phyloP scores from a whole-genome alignment of 1,140 invertebrate genomes.

The Polypedilum pembai region DNA sequence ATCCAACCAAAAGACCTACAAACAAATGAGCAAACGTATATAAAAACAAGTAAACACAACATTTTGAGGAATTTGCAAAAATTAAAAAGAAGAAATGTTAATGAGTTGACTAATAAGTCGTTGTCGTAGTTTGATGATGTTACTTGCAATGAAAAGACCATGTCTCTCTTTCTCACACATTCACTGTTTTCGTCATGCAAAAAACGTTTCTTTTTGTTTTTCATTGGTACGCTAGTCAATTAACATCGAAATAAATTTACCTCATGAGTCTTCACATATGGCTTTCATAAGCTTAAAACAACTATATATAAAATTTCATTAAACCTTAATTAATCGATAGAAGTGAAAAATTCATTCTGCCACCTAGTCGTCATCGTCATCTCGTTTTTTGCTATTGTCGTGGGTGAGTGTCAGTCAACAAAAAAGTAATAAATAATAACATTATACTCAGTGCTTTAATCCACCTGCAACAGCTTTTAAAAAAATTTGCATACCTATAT shows the following conservation, averaged over 20 bases:
- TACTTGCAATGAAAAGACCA: not conserved
- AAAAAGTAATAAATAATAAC: not conserved
- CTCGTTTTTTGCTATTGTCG: not conserved
- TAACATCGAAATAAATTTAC: not conserved
- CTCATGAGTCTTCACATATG: not conserved
- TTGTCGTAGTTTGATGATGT: not conserved
- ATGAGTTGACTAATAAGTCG: constrained; percentile 4
- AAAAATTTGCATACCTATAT: not conserved
- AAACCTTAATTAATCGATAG: too few relatives aligned
- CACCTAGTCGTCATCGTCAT: too few relatives aligned
- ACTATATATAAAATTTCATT: too few relatives aligned
- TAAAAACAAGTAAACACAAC: not conserved
- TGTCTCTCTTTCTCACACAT: not conserved
- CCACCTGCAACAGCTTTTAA: not conserved
- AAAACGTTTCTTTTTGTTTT: too few relatives aligned
- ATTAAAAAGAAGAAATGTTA: constrained; percentile 2
- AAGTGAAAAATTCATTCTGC: too few relatives aligned
- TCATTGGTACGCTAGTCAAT: not conserved
- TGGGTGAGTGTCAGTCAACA: not conserved
- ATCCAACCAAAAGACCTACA: not conserved
- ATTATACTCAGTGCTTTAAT: not conserved
- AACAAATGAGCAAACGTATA: not conserved
- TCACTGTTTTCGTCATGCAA: too few relatives aligned
- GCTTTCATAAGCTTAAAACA: not conserved
- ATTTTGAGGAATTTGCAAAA: not conserved